These are phyloP conservation scores for Petrolisthes manimaculis DNA, from an alignment of 2,888 invertebrate genomes.

Conservation along the genomic window DNA sequence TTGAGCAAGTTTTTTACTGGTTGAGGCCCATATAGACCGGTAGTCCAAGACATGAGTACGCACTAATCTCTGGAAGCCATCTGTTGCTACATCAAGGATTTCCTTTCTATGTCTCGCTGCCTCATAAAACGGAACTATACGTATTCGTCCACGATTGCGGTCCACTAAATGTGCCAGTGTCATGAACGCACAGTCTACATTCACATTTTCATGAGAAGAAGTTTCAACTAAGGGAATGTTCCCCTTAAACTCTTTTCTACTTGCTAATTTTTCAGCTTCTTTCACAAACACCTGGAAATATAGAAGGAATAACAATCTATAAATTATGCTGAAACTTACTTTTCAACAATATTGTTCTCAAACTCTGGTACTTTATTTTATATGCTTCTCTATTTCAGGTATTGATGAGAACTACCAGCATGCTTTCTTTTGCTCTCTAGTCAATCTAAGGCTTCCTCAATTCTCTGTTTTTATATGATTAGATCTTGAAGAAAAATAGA, in stretches of 20 bases:
- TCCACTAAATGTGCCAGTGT: constrained; percentile 92
- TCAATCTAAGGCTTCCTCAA: no score
- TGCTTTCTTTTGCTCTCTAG: no score
- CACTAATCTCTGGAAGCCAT: constrained; percentile 80
- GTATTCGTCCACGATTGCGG: constrained; percentile 83
- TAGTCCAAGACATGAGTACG: constrained; percentile 70
- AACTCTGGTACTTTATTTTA: neutral
- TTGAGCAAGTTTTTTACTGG: constrained; percentile 85
- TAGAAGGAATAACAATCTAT: neutral
- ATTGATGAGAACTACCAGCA: no score
- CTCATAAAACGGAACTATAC: constrained; percentile 81
- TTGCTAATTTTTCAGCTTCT: constrained; percentile 89
- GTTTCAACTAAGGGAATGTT: constrained; percentile 92
- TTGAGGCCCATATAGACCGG: constrained; percentile 88
- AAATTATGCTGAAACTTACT: neutral
- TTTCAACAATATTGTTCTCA: neutral
- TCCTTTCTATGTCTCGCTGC: constrained; percentile 88
- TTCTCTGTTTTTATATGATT: no score
- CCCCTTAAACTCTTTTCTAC: constrained; percentile 80
- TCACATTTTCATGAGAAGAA: constrained; percentile 95
- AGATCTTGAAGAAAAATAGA: no score
- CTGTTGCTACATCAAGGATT: constrained; percentile 85
- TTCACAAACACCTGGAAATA: constrained; percentile 77
- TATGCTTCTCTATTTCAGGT: neutral
- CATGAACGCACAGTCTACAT: constrained; percentile 92